Evolutionary conservation across 2,113 vertebrate genomes (phyloP).

Genomic region (Circaetus cinerascens): DNA sequence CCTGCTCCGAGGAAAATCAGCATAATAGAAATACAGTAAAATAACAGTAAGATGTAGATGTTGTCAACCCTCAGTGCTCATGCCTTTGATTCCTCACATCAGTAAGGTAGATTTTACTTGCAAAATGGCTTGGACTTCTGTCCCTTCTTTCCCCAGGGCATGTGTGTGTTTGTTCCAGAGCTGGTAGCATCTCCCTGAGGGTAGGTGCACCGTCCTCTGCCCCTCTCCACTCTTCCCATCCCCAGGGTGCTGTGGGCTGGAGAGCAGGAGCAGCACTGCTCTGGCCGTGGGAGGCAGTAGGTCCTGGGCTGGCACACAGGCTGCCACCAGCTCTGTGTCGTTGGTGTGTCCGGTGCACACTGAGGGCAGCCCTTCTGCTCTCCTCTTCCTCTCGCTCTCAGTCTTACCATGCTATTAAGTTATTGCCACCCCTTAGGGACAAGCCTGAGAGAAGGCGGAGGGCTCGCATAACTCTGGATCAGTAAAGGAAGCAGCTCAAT

Average conservation of each 20-base stretch:
- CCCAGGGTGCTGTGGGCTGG: background rate
- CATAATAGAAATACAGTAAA: background rate
- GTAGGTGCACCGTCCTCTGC: background rate
- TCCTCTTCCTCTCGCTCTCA: background rate
- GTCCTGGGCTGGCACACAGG: background rate
- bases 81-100: background rate
- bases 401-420: conserved; percentile 59
- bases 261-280: background rate
- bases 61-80: background rate
- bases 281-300: rapidly evolving
- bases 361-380: background rate
- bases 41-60: background rate
- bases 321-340: background rate
- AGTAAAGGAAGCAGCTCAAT: conserved; percentile 93
- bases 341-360: background rate
- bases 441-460: conserved; percentile 71
- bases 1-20: background rate
- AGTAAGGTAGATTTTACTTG: background rate
- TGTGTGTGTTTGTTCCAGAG: background rate
- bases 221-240: background rate
- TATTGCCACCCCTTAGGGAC: conserved; percentile 65
- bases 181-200: background rate
- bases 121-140: background rate
- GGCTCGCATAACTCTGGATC: conserved; percentile 74
- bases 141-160: background rate